phyloP scores from a whole-genome alignment of 1,140 invertebrate species.

The Apis cerana region DNA sequence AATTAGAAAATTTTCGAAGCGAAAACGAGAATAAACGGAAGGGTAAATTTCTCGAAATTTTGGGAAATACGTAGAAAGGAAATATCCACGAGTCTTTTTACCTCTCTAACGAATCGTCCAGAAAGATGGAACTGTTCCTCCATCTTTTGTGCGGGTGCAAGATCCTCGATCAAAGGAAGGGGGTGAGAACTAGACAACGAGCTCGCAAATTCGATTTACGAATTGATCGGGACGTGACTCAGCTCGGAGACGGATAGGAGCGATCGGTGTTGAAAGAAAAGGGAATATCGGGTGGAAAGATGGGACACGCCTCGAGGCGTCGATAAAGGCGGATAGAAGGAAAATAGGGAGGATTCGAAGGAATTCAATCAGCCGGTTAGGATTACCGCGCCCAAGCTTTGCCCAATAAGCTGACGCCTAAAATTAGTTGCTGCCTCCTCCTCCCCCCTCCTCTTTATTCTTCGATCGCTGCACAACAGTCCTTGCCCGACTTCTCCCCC shows the following conservation, averaged over 20 bases:
- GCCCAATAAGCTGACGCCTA: slow-evolving; percentile 32
- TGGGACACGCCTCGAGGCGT: background rate
- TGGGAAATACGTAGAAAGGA: too few species aligned
- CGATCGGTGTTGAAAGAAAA: background rate
- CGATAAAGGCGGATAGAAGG: background rate
- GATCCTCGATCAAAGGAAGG: background rate
- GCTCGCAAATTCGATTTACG: slow-evolving; percentile 3
- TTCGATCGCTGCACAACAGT: background rate
- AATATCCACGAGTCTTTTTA: too few species aligned
- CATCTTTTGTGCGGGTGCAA: background rate
- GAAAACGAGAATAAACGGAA: too few species aligned
- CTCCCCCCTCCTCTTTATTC: too few species aligned
- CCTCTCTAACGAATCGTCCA: too few species aligned
- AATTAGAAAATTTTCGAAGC: too few species aligned
- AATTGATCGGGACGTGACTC: slow-evolving; percentile 29
- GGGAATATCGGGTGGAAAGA: background rate
- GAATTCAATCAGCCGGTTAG: slow-evolving; percentile 38
- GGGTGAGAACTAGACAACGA: background rate
- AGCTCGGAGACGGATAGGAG: background rate
- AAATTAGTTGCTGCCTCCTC: slow-evolving; percentile 32
- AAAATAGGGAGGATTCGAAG: slow-evolving; percentile 21
- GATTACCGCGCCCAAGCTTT: slow-evolving; percentile 31
- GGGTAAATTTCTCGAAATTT: too few species aligned
- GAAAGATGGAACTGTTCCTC: too few species aligned
- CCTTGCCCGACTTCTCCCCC: background rate